phyloP scores from a whole-genome alignment of 2,888 invertebrate species.

The Limnephilus lunatus region DNA sequence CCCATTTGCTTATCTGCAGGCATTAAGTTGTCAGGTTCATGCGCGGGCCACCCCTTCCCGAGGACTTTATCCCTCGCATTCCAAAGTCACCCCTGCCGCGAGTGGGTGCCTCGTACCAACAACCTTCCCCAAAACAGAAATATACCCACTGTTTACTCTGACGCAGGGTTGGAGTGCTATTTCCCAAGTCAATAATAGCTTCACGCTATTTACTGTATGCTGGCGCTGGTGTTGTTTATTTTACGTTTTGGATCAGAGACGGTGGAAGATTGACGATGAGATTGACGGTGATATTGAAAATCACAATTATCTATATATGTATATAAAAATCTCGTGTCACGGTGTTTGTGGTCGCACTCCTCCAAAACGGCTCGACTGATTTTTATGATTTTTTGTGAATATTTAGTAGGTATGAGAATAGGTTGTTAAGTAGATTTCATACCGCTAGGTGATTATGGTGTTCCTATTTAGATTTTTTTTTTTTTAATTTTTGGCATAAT shows the following conservation, averaged over 20 bases:
- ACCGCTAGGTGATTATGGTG: no score
- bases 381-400: no score
- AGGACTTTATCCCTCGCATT: conserved; percentile 20
- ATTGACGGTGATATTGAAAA: not conserved
- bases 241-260: not conserved
- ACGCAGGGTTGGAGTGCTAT: conserved; percentile 12
- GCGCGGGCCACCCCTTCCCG: conserved; percentile 4
- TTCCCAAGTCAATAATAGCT: not conserved
- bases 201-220: not conserved
- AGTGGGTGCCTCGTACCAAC: not conserved
- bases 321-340: no score
- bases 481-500: no score
- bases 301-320: not conserved
- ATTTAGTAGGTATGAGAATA: no score
- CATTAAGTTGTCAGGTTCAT: conserved; percentile 56
- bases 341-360: no score
- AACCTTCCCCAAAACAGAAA: conserved; percentile 30
- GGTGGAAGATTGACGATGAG: not conserved
- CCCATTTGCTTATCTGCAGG: conserved; percentile 59
- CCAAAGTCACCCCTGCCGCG: conserved; percentile 28
- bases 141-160: conserved; percentile 19
- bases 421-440: no score
- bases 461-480: no score
- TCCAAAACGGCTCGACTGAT: no score
- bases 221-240: not conserved